Percentiles rank a stretch among this genome's conserved stretches.
These are phyloP conservation scores for Procavia capensis DNA, from an alignment of 2,113 vertebrate genomes.

Conservation along the genomic window DNA sequence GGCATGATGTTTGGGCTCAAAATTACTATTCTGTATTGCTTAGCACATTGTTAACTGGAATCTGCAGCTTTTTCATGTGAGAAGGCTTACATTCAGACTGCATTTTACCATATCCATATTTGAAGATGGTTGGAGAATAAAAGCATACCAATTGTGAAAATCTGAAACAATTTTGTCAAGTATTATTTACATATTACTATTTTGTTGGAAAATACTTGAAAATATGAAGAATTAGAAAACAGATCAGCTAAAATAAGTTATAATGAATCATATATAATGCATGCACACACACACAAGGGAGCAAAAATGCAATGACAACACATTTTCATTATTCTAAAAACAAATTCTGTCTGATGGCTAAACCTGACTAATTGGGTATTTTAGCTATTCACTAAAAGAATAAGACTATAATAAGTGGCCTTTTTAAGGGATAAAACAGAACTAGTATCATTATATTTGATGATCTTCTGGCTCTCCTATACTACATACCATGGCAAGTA, in stretches of 20 bases:
- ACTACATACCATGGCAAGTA: constrained; percentile 62
- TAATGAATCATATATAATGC: constrained; percentile 82
- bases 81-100: constrained; percentile 79
- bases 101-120: constrained; percentile 79
- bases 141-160: constrained; percentile 82
- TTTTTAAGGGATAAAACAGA: constrained; percentile 82
- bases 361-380: constrained; percentile 87
- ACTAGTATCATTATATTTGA: constrained; percentile 66
- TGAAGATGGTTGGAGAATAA: constrained; percentile 82
- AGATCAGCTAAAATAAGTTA: constrained; percentile 86
- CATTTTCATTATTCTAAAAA: constrained; percentile 87
- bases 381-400: constrained; percentile 84
- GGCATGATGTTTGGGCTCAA: constrained; percentile 65
- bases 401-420: constrained; percentile 83
- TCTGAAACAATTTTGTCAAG: constrained; percentile 81
- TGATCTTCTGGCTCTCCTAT: constrained; percentile 24
- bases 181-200: constrained; percentile 88
- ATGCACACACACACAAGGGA: constrained; percentile 69
- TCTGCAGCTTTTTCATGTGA: constrained; percentile 81
- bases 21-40: constrained; percentile 75
- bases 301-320: constrained; percentile 88
- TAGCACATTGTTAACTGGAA: constrained; percentile 79
- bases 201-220: constrained; percentile 86
- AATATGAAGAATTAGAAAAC: constrained; percentile 87
- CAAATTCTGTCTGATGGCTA: constrained; percentile 85